Conservation (phyloP, 2,888 invertebrate species). For the Zygogramma bicolorata region DNA sequence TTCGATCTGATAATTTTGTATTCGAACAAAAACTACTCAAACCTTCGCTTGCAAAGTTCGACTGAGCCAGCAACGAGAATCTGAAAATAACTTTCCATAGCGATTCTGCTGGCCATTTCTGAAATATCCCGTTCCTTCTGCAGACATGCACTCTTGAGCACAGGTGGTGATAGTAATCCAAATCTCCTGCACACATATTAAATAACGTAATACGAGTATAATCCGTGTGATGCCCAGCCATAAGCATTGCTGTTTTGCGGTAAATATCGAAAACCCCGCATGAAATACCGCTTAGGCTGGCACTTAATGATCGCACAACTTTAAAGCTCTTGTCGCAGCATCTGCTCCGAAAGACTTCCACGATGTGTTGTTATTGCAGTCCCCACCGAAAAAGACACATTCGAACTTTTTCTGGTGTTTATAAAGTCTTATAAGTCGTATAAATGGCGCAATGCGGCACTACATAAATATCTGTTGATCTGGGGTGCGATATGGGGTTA, state of each 20-base stretch:
- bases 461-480: conserved; percentile 51
- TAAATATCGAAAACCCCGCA: background rate
- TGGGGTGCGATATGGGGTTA: conserved; percentile 27
- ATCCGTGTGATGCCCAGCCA: background rate
- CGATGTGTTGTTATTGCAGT: background rate
- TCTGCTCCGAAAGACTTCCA: background rate
- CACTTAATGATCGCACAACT: background rate
- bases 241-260: background rate
- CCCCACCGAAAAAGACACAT: background rate
- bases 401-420: background rate
- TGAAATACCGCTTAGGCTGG: background rate
- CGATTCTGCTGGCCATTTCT: background rate
- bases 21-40: no score
- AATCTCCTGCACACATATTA: background rate
- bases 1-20: no score
- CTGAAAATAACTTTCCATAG: no score
- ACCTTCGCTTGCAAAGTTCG: no score
- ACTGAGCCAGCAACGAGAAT: no score
- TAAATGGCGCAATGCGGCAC: conserved; percentile 51
- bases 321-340: background rate
- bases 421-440: conserved; percentile 37
- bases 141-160: background rate
- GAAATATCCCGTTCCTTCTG: background rate
- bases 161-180: background rate
- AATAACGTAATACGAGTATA: background rate